Evolutionary conservation across 2,113 vertebrate genomes (phyloP).

Genomic region (Trematocara zebra): DNA sequence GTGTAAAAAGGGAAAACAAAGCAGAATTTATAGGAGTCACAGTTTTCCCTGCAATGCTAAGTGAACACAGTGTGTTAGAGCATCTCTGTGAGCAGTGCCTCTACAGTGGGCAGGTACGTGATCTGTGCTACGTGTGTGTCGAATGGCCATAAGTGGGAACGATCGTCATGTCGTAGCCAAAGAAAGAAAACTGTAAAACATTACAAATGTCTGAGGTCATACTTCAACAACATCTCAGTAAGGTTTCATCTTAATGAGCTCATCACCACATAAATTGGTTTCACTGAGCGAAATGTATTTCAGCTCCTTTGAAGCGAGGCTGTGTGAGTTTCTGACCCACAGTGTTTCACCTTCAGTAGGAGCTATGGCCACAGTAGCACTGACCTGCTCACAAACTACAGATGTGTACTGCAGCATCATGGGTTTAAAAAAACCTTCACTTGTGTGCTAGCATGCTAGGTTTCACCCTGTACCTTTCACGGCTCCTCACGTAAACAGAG

Average conservation of each 20-base stretch:
- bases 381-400: neutral
- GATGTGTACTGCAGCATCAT: accelerated
- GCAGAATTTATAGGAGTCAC: accelerated
- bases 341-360: neutral
- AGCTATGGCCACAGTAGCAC: neutral
- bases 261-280: accelerated
- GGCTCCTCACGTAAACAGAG: neutral
- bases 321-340: neutral
- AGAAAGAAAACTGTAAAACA: neutral
- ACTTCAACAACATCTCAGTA: accelerated
- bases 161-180: neutral
- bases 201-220: neutral
- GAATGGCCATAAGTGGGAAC: neutral
- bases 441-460: neutral
- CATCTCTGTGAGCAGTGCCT: neutral
- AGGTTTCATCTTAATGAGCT: neutral
- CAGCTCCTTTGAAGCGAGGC: neutral
- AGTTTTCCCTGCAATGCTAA: neutral
- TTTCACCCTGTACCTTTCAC: neutral
- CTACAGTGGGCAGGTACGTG: neutral
- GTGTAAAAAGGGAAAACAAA: neutral
- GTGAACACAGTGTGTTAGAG: neutral
- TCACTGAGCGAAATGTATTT: neutral
- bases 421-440: neutral
- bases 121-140: neutral